Evolutionary conservation across 2,888 invertebrate genomes (phyloP), one percentile per base, ranked within the genome.

Genomic region (Vanessa cardui): DNA sequence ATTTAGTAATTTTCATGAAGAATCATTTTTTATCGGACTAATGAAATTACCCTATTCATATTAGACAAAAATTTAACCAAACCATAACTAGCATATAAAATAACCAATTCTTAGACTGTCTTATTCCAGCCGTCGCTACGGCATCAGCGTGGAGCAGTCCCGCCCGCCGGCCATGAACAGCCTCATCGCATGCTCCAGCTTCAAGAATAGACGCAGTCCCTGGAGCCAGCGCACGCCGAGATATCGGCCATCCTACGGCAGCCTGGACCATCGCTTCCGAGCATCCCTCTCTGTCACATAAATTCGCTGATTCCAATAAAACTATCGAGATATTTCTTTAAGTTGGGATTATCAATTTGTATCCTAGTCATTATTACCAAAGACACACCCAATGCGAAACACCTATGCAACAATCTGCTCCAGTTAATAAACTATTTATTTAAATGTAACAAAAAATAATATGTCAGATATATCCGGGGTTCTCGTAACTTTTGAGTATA

Each of bases 131-230:
- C 85, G 81, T 66, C 87, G 84, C 18, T 90, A 83, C 70, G 90
- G 92, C 68, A 94, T 95, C 76, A 94, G 94, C 64, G 94, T 95
- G 74, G 96, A 96, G 78, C 93, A 94, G 72, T 94, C 94, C 50
- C 90, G 95, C 47, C 95, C 95, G 0, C 94, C 94, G n/a, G 96
- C 94, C 61, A 95, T 96, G 95, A 95, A 95, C 88, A 96, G 96
- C 68, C 89, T 96, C 69, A 95, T 96, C 70, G 95, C 95, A 0
- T 96, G 96, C 89, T 96, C 95, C 84, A 96, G 96, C 85, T 96
- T 95, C 90, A 96, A 96, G 83, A 96, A 95, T 85, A 93, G 92
- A 0, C 82, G 89, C n/a, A 87, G 88, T 61, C 92, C 92, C 0
- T 93, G 93, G 92, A 86, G 85, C 45, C 90, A 89, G 73, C 87